phyloP scores from a whole-genome alignment of 1,140 invertebrate genomes.

The Brachionus rotundiformis region DNA sequence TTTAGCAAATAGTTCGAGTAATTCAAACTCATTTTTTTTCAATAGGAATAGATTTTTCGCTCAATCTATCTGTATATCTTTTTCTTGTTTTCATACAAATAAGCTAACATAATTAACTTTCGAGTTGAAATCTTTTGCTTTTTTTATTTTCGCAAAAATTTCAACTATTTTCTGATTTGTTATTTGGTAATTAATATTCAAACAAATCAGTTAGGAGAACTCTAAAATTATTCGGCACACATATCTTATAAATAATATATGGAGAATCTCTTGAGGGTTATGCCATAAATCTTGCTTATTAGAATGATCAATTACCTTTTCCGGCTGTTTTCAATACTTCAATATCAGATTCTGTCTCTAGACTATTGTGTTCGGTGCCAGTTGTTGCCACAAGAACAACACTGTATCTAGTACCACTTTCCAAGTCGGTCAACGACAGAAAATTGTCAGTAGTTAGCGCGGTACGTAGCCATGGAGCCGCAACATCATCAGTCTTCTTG shows the following conservation, averaged over 20 bases:
- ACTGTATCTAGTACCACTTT: constrained; percentile 30
- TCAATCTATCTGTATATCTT: constrained; percentile 22
- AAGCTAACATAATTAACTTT: constrained; percentile 51
- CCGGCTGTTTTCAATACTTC: constrained; percentile 49
- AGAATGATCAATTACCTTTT: constrained; percentile 17
- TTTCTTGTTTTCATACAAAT: constrained; percentile 12
- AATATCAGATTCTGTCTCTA: constrained; percentile 35
- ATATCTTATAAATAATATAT: constrained; percentile 8
- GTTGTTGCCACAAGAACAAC: constrained; percentile 36
- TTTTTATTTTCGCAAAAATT: not conserved
- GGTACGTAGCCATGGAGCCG: constrained; percentile 34
- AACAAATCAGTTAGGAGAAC: constrained; percentile 16
- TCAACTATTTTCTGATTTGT: constrained; percentile 44
- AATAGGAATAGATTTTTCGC: not conserved
- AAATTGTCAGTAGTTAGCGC: constrained; percentile 46
- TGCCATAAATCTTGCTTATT: not conserved
- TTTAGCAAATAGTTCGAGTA: not conserved
- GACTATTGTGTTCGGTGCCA: constrained; percentile 31
- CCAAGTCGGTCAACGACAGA: constrained; percentile 4
- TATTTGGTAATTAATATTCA: constrained; percentile 44
- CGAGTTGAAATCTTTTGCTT: not conserved
- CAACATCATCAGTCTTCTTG: constrained; percentile 44
- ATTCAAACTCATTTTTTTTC: constrained; percentile 7
- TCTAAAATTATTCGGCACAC: constrained; percentile 30
- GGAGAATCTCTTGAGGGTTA: not conserved